phyloP scores from a whole-genome alignment of 2,888 invertebrate species.

The Gasteruption jaculator region DNA sequence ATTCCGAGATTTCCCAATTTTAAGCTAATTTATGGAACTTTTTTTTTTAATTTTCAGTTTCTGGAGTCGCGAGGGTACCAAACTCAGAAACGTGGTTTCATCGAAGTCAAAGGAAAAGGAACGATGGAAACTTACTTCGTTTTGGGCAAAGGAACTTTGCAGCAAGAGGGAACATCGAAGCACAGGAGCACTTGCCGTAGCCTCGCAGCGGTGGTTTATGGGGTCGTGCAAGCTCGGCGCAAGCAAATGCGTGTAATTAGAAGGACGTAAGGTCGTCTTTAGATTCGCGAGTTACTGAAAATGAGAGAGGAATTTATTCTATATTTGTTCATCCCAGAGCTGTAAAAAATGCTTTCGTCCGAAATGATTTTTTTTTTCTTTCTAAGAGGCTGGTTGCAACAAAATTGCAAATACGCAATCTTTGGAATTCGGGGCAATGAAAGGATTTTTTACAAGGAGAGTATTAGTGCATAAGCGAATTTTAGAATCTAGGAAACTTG shows the following conservation, averaged over 20 bases:
- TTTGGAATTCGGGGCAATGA: no score
- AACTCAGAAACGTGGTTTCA: conserved; percentile 73
- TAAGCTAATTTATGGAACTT: not conserved
- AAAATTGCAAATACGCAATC: no score
- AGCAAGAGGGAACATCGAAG: conserved; percentile 59
- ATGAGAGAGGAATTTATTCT: not conserved
- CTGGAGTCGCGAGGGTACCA: conserved; percentile 70
- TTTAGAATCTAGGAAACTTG: no score
- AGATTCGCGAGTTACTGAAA: not conserved
- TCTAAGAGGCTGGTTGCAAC: no score
- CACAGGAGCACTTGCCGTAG: conserved; percentile 72
- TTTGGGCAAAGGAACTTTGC: conserved; percentile 60
- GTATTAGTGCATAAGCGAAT: no score
- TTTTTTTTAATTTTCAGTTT: no score
- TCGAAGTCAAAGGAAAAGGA: conserved; percentile 93
- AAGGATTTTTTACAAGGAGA: no score
- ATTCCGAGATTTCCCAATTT: no score
- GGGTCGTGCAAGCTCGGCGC: conserved; percentile 78
- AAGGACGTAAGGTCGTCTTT: conserved; percentile 29
- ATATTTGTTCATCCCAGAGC: not conserved
- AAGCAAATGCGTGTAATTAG: conserved; percentile 57
- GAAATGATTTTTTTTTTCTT: no score
- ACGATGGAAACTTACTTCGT: conserved; percentile 95
- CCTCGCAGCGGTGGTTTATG: conserved; percentile 83
- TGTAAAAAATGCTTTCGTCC: not conserved